These are phyloP conservation scores for Calephelis perditalis DNA, from an alignment of 2,888 invertebrate genomes.

Conservation along the genomic window DNA sequence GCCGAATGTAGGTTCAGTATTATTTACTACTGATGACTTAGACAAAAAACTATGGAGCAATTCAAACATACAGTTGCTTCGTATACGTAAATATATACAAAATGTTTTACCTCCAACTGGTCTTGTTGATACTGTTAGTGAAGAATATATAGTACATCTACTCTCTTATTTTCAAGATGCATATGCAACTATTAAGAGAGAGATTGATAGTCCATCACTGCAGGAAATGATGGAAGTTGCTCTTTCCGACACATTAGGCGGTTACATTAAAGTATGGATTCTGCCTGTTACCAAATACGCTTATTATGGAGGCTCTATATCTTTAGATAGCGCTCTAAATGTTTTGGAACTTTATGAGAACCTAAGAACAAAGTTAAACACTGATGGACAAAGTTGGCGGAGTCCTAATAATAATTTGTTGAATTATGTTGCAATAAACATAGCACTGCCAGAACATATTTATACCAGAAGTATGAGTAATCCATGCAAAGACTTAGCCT, in stretches of 20 bases:
- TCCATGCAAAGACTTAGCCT: constrained; percentile 49
- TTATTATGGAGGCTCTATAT: constrained; percentile 80
- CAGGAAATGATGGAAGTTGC: constrained; percentile 50
- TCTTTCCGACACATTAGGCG: constrained; percentile 74
- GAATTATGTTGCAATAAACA: constrained; percentile 41
- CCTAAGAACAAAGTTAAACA: constrained; percentile 75
- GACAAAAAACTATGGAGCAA: constrained; percentile 43
- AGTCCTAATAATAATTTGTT: constrained; percentile 41
- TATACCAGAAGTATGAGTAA: constrained; percentile 34
- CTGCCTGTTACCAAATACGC: constrained; percentile 79
- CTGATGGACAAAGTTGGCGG: constrained; percentile 79
- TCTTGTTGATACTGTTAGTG: constrained; percentile 39
- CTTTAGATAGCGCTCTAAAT: constrained; percentile 72
- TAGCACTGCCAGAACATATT: constrained; percentile 34
- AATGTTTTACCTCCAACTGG: constrained; percentile 44
- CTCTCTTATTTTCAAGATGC: constrained; percentile 46
- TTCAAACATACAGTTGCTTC: constrained; percentile 41
- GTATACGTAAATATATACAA: constrained; percentile 52
- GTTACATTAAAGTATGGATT: constrained; percentile 78
- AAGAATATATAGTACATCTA: constrained; percentile 41
- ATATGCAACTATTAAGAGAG: constrained; percentile 42
- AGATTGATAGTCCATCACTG: constrained; percentile 35
- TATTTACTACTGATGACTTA: constrained; percentile 45
- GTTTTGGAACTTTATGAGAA: constrained; percentile 76
- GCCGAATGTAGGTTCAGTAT: constrained; percentile 55